Conservation (phyloP, 2,113 vertebrate species). For the Macroglossus sobrinus region DNA sequence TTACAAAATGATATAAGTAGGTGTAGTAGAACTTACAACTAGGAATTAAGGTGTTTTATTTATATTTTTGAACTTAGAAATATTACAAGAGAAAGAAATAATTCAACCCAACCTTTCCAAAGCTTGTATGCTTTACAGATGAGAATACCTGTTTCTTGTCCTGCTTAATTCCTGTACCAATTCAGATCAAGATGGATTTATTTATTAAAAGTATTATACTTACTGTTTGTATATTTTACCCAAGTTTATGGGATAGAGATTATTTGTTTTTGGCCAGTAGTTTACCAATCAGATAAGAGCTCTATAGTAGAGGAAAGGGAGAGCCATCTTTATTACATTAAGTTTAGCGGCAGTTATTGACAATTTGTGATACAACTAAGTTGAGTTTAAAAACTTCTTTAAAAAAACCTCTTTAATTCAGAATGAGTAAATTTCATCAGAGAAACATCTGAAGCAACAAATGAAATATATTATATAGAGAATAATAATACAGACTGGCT, state of each 20-base stretch:
- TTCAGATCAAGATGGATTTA: neutral
- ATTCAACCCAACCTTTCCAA: neutral
- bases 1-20: neutral
- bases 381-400: neutral
- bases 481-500: neutral
- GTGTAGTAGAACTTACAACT: neutral
- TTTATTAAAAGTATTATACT: neutral
- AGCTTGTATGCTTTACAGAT: neutral
- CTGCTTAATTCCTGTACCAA: neutral
- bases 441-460: conserved; percentile 10
- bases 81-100: neutral
- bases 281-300: neutral
- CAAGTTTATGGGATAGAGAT: neutral
- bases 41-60: neutral
- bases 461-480: neutral
- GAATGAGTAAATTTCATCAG: conserved; percentile 33
- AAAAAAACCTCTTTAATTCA: neutral
- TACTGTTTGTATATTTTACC: neutral
- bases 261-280: neutral
- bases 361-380: neutral
- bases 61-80: neutral
- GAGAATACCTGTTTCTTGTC: neutral
- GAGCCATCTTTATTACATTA: neutral
- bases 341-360: neutral
- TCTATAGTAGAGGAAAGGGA: neutral